Conservation (phyloP, 2,888 invertebrate species). For the Rotaria sp. region DNA sequence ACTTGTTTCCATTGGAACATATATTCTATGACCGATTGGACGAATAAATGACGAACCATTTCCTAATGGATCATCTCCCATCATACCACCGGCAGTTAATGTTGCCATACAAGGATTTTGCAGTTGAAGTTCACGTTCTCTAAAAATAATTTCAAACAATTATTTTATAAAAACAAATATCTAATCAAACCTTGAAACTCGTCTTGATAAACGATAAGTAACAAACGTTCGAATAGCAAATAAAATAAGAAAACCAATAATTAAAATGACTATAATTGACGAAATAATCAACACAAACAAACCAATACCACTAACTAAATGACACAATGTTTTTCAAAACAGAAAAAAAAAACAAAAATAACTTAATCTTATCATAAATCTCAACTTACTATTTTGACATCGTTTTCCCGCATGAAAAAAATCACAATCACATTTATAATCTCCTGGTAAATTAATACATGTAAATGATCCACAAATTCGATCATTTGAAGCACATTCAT, state of each 20-base stretch:
- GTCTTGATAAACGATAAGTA: background rate
- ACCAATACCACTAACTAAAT: slow-evolving; percentile 1
- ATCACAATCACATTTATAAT: slow-evolving; percentile 25
- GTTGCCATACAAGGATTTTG: slow-evolving; percentile 12
- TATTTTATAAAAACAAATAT: too few species aligned
- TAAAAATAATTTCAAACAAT: background rate
- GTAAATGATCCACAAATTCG: background rate
- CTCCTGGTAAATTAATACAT: background rate
- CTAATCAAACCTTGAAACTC: background rate
- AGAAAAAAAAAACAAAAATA: background rate
- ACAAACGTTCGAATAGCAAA: slow-evolving; percentile 13
- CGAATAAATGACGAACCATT: background rate
- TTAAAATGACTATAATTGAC: background rate
- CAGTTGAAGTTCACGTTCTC: slow-evolving; percentile 1
- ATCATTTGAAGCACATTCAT: background rate
- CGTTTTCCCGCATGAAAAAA: slow-evolving; percentile 24
- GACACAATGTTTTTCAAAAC: background rate
- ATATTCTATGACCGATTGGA: background rate
- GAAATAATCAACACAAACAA: background rate
- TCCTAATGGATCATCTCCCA: background rate
- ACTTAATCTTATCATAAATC: background rate
- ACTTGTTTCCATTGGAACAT: slow-evolving; percentile 16
- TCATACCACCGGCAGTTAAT: background rate
- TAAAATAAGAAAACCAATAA: background rate
- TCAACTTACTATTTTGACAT: background rate